A percentile compares a stretch with the other conserved stretches of the same genome.
These are phyloP conservation scores for Oscheius onirici DNA, from an alignment of 2,888 invertebrate genomes.

Conservation along the genomic window DNA sequence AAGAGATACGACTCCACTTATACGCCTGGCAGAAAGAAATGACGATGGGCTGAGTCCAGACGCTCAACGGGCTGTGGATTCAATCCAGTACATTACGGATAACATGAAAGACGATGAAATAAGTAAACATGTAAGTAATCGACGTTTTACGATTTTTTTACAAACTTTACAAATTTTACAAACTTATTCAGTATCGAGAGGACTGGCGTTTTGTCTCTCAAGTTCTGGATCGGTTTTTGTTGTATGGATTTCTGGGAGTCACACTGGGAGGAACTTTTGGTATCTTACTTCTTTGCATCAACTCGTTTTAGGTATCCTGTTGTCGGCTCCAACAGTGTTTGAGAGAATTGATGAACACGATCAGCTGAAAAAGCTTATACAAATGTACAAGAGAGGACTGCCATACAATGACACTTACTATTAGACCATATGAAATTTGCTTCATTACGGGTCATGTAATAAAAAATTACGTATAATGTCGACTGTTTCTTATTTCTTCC, in stretches of 20 bases:
- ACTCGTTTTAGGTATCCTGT: conserved; percentile 69
- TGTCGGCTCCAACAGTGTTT: conserved; percentile 74
- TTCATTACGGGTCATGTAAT: too few species aligned
- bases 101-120: conserved; percentile 68
- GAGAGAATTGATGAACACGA: conserved; percentile 71
- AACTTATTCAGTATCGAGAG: conserved; percentile 74
- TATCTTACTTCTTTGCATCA: too few species aligned
- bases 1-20: too few species aligned
- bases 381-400: conserved; percentile 43
- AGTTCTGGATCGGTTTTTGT: conserved; percentile 75
- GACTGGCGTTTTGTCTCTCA: conserved; percentile 76
- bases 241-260: conserved; percentile 74
- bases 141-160: conserved; percentile 26
- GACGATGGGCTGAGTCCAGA: conserved; percentile 50
- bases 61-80: conserved; percentile 62
- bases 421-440: neutral
- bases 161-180: too few species aligned
- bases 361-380: conserved; percentile 43
- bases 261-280: conserved; percentile 54
- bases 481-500: too few species aligned
- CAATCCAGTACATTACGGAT: conserved; percentile 71
- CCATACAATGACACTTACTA: conserved; percentile 33
- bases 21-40: neutral
- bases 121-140: conserved; percentile 64
- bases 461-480: too few species aligned